Evolutionary conservation across 2,113 vertebrate species (phyloP).

Genomic region (Ceyx margarethae): DNA sequence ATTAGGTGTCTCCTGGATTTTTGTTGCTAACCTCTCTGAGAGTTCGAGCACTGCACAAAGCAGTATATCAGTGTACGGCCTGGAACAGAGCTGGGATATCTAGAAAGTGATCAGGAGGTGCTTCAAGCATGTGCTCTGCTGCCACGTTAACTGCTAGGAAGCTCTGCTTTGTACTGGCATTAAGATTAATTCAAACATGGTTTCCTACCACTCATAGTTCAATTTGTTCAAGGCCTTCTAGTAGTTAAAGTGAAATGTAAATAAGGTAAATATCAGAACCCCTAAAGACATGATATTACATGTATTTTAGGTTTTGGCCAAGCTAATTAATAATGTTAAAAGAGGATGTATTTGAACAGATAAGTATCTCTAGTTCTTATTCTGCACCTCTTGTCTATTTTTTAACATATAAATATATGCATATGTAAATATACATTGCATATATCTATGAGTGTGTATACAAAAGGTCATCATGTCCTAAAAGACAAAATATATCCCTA

Average conservation of each 20-base stretch:
- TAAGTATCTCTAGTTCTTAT: not conserved
- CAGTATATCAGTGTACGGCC: not conserved
- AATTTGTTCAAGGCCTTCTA: fast-evolving
- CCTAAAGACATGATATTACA: not conserved
- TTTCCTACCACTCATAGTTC: not conserved
- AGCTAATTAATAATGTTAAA: not conserved
- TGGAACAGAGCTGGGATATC: not conserved
- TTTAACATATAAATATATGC: not conserved
- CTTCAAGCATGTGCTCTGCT: fast-evolving
- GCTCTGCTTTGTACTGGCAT: not conserved
- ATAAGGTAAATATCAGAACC: not conserved
- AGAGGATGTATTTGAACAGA: not conserved
- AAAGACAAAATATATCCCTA: not conserved
- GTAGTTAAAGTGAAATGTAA: not conserved
- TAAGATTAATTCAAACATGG: not conserved
- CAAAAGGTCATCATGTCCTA: not conserved
- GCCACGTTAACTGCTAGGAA: not conserved
- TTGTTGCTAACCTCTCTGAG: not conserved
- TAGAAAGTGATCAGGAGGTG: not conserved
- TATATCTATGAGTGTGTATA: not conserved
- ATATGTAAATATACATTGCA: not conserved
- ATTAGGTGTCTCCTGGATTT: not conserved
- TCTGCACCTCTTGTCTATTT: not conserved
- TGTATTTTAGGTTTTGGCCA: not conserved
- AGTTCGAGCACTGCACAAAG: not conserved